These are phyloP conservation scores for Aphis gossypii DNA, from an alignment of 1,140 invertebrate genomes.

Conservation along the genomic window DNA sequence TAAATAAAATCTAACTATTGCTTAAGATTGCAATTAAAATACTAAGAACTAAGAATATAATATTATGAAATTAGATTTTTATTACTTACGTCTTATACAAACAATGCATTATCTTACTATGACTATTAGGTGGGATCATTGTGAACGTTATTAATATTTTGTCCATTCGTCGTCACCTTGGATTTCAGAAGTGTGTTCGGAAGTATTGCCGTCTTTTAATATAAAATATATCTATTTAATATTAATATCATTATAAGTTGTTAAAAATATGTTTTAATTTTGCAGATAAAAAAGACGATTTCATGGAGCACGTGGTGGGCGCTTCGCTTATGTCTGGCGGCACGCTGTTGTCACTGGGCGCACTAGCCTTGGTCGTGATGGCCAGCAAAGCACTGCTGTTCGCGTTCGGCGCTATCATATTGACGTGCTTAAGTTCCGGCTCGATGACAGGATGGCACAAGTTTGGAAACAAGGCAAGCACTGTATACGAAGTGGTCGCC, in stretches of 20 bases:
- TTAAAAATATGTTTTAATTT: background rate
- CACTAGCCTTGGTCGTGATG: conserved; percentile 76
- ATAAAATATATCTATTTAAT: no score
- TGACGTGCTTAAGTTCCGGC: conserved; percentile 69
- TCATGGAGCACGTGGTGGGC: conserved; percentile 64
- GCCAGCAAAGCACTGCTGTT: conserved; percentile 85
- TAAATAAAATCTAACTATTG: background rate
- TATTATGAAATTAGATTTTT: background rate
- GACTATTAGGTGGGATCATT: no score
- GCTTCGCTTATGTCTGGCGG: conserved; percentile 68
- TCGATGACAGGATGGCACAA: conserved; percentile 63
- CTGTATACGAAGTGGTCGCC: conserved; percentile 81
- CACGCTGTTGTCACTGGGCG: conserved; percentile 75
- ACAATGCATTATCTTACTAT: background rate
- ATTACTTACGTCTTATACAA: no score
- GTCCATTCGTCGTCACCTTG: no score
- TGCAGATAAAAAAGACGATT: conserved; percentile 62
- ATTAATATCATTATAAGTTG: no score
- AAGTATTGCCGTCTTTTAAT: no score
- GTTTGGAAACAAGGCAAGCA: conserved; percentile 69
- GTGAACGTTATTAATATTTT: no score
- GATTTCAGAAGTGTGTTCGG: no score
- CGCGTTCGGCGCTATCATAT: conserved; percentile 77
- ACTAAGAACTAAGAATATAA: background rate
- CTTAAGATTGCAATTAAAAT: background rate